Percentiles rank a stretch among this genome's conserved stretches.
Conservation (phyloP, 1,140 invertebrate species). For the Drosophila sproati region DNA sequence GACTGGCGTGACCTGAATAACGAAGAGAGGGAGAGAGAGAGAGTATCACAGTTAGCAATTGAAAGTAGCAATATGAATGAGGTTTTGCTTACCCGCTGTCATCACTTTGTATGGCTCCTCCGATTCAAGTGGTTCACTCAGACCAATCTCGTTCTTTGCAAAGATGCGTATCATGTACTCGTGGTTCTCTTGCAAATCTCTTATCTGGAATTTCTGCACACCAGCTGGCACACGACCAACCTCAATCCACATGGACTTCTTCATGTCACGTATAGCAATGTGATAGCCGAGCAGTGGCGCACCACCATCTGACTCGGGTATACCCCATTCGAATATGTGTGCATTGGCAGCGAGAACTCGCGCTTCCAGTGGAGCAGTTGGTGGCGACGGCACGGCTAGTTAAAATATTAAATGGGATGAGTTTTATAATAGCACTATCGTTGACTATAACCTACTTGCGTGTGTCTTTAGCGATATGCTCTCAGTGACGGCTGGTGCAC, state of each 20-base stretch:
- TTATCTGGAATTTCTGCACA: slow-evolving; percentile 92
- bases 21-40: background rate
- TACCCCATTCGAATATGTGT: slow-evolving; percentile 96
- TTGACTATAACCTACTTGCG: slow-evolving; percentile 91
- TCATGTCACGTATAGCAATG: slow-evolving; percentile 95
- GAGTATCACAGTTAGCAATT: background rate
- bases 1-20: slow-evolving; percentile 84
- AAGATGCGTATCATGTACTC: slow-evolving; percentile 96
- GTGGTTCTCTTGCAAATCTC: slow-evolving; percentile 94
- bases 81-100: slow-evolving; percentile 88
- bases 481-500: slow-evolving; percentile 91
- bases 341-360: slow-evolving; percentile 92
- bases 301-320: slow-evolving; percentile 96
- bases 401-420: background rate
- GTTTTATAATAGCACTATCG: background rate
- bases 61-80: background rate
- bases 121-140: slow-evolving; percentile 96
- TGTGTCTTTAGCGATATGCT: slow-evolving; percentile 95
- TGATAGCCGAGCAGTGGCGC: slow-evolving; percentile 96
- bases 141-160: slow-evolving; percentile 97
- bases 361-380: slow-evolving; percentile 94
- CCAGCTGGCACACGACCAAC: slow-evolving; percentile 93
- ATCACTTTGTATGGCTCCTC: slow-evolving; percentile 96
- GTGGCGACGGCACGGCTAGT: slow-evolving; percentile 93
- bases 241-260: slow-evolving; percentile 98